phyloP scores from a whole-genome alignment of 2,888 invertebrate species.

The Nasonovia ribisnigri region DNA sequence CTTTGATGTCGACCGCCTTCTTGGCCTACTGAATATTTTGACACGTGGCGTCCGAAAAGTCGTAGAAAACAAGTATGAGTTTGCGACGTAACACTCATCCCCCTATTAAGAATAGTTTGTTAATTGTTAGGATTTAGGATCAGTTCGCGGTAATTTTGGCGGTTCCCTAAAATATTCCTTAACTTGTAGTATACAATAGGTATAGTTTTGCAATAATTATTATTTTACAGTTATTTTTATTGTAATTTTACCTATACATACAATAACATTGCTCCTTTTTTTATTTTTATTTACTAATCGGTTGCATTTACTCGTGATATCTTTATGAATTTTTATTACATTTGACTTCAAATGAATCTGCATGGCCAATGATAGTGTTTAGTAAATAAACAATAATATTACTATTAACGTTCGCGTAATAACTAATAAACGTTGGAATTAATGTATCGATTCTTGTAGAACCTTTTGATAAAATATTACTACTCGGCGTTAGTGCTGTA shows the following conservation, averaged over 20 bases:
- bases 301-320: rapidly evolving
- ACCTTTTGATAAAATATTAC: background rate
- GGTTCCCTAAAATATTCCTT: background rate
- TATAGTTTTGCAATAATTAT: background rate
- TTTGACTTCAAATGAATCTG: too few relatives aligned
- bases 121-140: background rate
- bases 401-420: background rate
- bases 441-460: background rate
- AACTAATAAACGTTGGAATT: background rate
- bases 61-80: background rate
- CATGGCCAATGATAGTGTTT: background rate
- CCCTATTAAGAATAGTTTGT: background rate
- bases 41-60: background rate
- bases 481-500: background rate
- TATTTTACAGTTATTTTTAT: background rate
- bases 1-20: background rate
- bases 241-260: background rate
- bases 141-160: background rate
- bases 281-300: background rate
- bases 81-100: background rate
- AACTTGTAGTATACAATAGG: background rate
- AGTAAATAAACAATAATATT: background rate
- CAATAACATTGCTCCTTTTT: background rate
- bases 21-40: background rate
- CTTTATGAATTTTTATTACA: background rate